A percentile compares a stretch with the other conserved stretches of the same genome.
Evolutionary conservation across 1,140 invertebrate species (phyloP).

Genomic region (Drosophila ogumai): DNA sequence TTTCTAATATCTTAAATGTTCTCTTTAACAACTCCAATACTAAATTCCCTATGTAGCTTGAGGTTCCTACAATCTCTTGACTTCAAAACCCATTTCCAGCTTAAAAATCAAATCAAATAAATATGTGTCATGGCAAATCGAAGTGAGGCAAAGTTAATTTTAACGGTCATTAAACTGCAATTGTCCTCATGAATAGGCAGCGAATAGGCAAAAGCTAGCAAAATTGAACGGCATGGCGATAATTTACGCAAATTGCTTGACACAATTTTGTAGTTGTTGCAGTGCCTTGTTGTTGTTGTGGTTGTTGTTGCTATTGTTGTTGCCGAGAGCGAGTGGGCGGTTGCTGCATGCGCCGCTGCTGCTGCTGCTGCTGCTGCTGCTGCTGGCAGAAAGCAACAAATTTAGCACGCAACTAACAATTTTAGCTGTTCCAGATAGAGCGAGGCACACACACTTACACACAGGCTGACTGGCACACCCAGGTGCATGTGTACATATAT

Average conservation of each 20-base stretch:
- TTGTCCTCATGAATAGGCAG: constrained; percentile 52
- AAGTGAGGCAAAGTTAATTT: constrained; percentile 58
- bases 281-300: constrained; percentile 23
- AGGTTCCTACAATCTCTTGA: neutral
- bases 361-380: constrained; percentile 28
- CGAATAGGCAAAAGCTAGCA: constrained; percentile 26
- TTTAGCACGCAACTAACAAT: constrained; percentile 82
- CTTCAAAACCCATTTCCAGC: constrained; percentile 3
- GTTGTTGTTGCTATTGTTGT: constrained; percentile 12
- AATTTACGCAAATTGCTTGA: constrained; percentile 84
- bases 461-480: constrained; percentile 45
- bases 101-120: constrained; percentile 35
- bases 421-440: constrained; percentile 78
- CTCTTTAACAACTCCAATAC: too few relatives aligned
- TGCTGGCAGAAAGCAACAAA: constrained; percentile 54
- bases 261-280: constrained; percentile 67
- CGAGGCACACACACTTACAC: constrained; percentile 19
- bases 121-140: constrained; percentile 51
- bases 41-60: neutral
- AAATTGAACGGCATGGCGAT: constrained; percentile 53
- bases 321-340: constrained; percentile 49
- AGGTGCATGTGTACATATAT: constrained; percentile 32
- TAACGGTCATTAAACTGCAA: constrained; percentile 75
- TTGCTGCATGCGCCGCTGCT: constrained; percentile 40
- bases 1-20: neutral